Evolutionary conservation across 2,113 vertebrate genomes (phyloP).

Genomic region (Podarcis cretensis): DNA sequence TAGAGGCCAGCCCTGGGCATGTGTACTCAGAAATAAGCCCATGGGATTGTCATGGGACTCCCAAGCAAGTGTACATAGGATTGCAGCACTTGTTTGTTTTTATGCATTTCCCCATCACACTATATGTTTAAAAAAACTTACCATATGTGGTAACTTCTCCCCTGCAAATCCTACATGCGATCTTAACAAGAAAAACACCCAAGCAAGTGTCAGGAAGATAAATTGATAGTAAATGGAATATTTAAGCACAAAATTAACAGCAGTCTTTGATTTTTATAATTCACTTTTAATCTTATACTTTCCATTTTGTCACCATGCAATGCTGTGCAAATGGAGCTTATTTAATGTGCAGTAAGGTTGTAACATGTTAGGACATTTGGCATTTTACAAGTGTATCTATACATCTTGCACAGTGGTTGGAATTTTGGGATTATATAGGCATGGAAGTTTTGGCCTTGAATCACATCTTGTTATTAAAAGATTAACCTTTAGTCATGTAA

Average conservation of each 20-base stretch:
- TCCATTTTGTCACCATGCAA: not conserved
- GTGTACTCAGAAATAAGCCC: not conserved
- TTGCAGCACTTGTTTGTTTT: not conserved
- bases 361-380: not conserved
- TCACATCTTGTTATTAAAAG: not conserved
- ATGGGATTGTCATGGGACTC: not conserved
- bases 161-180: not conserved
- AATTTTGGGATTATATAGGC: not conserved
- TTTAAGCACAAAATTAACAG: not conserved
- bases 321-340: not conserved
- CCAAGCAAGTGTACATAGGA: not conserved
- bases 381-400: not conserved
- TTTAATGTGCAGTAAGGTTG: too few species aligned
- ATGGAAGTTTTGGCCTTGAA: not conserved
- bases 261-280: not conserved
- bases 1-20: not conserved
- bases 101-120: not conserved
- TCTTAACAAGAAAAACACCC: not conserved
- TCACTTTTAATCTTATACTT: not conserved
- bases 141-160: not conserved
- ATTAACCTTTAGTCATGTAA: not conserved
- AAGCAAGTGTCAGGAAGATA: not conserved
- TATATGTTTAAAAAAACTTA: not conserved
- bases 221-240: not conserved
- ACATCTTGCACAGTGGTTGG: too few species aligned